Evolutionary conservation across 2,797 vertebrate species (phyloP), one percentile per base, ranked within the genome.

Genomic region (Spondyliosoma cantharus): DNA sequence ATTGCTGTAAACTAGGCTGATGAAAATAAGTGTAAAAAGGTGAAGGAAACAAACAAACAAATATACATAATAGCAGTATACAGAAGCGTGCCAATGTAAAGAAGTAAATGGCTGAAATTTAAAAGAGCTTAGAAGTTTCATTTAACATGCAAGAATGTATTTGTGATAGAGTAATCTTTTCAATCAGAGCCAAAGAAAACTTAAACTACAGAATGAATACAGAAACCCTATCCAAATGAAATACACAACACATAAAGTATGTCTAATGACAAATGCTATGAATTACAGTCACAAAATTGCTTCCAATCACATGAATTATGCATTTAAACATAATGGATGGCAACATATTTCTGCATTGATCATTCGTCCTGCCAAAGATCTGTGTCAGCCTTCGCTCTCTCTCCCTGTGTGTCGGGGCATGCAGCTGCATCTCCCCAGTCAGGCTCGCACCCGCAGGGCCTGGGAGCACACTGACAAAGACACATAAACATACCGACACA

Each of bases 361-460:
- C 64, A 78, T 81, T 75, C 74, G 72, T 71, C 29, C 29, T 86
- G 71, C 57, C 62, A 59, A n/a, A 63, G 50, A 74, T 79, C 66
- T 73, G 29, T 52, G 65, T 82, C 79, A 75, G 82, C 73, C 67
- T 46, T 80, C 63, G 43, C 62, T 62, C 71, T 71, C 63, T 69
- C 63, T 69, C 3, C 57, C 24, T 84, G 71, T 92, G 82, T 91
- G 92, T 91, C n/a, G 3, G 81, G 90, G 80, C 91, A 91, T 88
- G 91, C 86, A 90, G 81, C 75, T 29, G 3, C 85, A 59, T 80
- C 88, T 76, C 74, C 62, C 58, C 24, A 56, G 75, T 53, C 74
- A 75, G 67, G 62, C 79, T 86, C 78, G 19, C 27, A 45, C 86
- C 91, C 82, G 71, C 81, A 71, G 90, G 90, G 85, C 82, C 77